A percentile compares a stretch with the other conserved stretches of the same genome.
Evolutionary conservation across 2,797 vertebrate species (phyloP).

Genomic region (Borostomias antarcticus): DNA sequence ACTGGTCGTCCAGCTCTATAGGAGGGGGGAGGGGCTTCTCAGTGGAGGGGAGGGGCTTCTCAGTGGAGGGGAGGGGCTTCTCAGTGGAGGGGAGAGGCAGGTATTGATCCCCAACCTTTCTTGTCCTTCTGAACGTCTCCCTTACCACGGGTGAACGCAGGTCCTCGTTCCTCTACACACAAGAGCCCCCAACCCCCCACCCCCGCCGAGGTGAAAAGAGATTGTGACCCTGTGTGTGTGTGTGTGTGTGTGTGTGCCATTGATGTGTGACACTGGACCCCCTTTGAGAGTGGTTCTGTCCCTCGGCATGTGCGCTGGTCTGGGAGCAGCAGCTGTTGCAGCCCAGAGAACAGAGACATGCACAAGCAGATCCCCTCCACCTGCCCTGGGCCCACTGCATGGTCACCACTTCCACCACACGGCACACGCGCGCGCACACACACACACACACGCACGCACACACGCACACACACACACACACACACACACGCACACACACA

Average conservation of each 20-base stretch:
- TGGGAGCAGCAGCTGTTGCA: slow-evolving; percentile 52
- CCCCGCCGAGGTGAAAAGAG: background rate
- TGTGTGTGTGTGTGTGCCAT: background rate
- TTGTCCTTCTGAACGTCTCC: too few relatives aligned
- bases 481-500: background rate
- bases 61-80: background rate
- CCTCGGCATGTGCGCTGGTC: slow-evolving; percentile 27
- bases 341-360: slow-evolving; percentile 29
- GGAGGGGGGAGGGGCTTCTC: background rate
- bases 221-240: background rate
- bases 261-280: slow-evolving; percentile 10
- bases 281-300: slow-evolving; percentile 11
- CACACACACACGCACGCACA: slow-evolving; percentile 8
- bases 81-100: background rate
- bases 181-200: too few relatives aligned
- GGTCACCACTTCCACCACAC: background rate
- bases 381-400: background rate
- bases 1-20: background rate
- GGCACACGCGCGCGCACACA: background rate
- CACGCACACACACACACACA: slow-evolving; percentile 2
- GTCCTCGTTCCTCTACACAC: too few relatives aligned
- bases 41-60: background rate
- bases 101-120: too few relatives aligned
- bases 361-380: slow-evolving; percentile 5
- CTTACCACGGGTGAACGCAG: too few relatives aligned